Percentiles rank a stretch among this genome's conserved stretches.
Conservation (phyloP, 2,797 vertebrate genomes). For the Borostomias antarcticus region DNA sequence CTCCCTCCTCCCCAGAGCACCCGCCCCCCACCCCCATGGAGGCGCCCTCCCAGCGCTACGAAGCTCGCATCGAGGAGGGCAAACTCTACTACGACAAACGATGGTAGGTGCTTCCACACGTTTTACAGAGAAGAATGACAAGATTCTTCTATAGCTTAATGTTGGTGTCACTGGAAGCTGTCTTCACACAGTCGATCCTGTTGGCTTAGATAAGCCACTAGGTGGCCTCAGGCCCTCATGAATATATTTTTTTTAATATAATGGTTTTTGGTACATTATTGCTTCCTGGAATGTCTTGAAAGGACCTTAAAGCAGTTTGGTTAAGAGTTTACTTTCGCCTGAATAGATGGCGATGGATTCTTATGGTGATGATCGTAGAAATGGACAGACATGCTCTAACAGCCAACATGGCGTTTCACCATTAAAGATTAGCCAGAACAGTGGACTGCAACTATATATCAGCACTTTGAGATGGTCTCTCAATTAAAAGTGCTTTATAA, state of each 20-base stretch:
- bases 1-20: slow-evolving; percentile 92
- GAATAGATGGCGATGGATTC: not conserved
- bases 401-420: not conserved
- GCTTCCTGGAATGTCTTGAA: not conserved
- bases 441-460: too few relatives aligned
- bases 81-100: slow-evolving; percentile 98
- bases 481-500: too few relatives aligned
- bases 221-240: slow-evolving; percentile 48
- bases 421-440: not conserved
- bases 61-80: slow-evolving; percentile 97
- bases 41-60: slow-evolving; percentile 89
- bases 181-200: not conserved
- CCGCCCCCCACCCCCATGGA: slow-evolving; percentile 89
- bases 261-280: too few relatives aligned
- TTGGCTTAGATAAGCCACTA: slow-evolving; percentile 54
- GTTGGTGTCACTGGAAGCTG: too few relatives aligned
- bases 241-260: not conserved
- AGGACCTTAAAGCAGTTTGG: not conserved
- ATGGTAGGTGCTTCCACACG: slow-evolving; percentile 83
- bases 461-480: too few relatives aligned
- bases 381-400: not conserved
- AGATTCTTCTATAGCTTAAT: too few relatives aligned
- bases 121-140: too few relatives aligned
- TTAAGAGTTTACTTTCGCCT: not conserved
- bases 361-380: not conserved